Conservation (phyloP, 2,888 invertebrate genomes). For the Empis stercorea region DNA sequence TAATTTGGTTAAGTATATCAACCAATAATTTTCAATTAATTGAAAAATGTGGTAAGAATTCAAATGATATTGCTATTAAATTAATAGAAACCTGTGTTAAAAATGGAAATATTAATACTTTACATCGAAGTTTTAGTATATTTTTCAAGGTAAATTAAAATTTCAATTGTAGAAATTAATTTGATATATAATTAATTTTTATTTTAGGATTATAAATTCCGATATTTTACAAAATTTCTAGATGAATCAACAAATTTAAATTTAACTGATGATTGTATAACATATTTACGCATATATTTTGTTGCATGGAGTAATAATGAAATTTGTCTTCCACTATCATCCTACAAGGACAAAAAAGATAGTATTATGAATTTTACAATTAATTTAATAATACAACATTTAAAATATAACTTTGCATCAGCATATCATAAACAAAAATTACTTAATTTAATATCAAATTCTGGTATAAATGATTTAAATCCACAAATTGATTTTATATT, state of each 20-base stretch:
- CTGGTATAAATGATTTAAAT: conserved; percentile 44
- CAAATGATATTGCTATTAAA: conserved; percentile 20
- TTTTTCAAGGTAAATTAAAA: conserved; percentile 62
- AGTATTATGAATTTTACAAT: conserved; percentile 43
- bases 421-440: conserved; percentile 50
- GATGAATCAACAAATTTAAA: conserved; percentile 39
- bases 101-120: conserved; percentile 44
- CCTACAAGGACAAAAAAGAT: no score
- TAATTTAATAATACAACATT: conserved; percentile 45
- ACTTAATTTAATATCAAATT: conserved; percentile 43
- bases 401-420: conserved; percentile 49
- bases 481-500: conserved; percentile 37
- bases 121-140: conserved; percentile 52
- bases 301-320: conserved; percentile 29
- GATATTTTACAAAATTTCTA: conserved; percentile 45
- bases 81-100: conserved; percentile 32
- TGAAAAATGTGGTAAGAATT: conserved; percentile 14
- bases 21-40: conserved; percentile 19
- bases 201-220: conserved; percentile 51
- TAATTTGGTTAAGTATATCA: conserved; percentile 29
- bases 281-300: conserved; percentile 31
- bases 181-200: conserved; percentile 7
- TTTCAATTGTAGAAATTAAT: no score
- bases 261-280: conserved; percentile 38
- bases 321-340: conserved; percentile 24